Evolutionary conservation across 2,797 vertebrate species (phyloP).

Genomic region (Sitta carolinensis): DNA sequence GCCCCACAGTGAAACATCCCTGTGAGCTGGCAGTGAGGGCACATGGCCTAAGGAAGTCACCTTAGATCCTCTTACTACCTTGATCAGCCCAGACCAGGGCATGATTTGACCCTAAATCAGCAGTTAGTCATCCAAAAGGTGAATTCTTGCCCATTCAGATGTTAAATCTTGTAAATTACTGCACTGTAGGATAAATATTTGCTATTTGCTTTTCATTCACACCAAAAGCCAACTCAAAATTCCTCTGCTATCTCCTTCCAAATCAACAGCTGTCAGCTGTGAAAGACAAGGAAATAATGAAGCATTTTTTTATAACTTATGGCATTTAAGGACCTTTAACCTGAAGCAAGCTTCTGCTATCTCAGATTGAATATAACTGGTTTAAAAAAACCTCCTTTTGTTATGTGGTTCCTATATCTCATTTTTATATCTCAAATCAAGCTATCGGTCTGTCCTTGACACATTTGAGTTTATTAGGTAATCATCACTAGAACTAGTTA

Average conservation of each 20-base stretch:
- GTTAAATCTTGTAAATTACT: not conserved
- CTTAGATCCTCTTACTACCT: not conserved
- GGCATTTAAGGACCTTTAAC: slow-evolving; percentile 6
- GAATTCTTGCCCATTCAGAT: not conserved
- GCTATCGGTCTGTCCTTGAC: not conserved
- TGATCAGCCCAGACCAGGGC: not conserved
- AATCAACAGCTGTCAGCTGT: not conserved
- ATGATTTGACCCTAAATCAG: not conserved
- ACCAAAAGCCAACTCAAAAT: not conserved
- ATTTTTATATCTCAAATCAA: not conserved
- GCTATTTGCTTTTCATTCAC: not conserved
- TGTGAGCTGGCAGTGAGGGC: not conserved
- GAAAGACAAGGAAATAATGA: not conserved
- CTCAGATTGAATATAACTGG: not conserved
- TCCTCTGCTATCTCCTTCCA: not conserved
- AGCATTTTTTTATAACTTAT: not conserved
- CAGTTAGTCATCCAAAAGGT: not conserved
- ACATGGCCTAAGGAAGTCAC: not conserved
- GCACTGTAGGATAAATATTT: not conserved
- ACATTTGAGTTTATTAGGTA: not conserved
- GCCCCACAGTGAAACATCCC: not conserved
- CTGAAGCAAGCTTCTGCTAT: not conserved
- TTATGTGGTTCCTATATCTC: not conserved
- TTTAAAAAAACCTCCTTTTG: not conserved
- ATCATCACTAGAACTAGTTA: not conserved